A percentile compares a stretch with the other conserved stretches of the same genome.
Conservation (phyloP, 2,888 invertebrate species). For the Petrolisthes cinctipes region DNA sequence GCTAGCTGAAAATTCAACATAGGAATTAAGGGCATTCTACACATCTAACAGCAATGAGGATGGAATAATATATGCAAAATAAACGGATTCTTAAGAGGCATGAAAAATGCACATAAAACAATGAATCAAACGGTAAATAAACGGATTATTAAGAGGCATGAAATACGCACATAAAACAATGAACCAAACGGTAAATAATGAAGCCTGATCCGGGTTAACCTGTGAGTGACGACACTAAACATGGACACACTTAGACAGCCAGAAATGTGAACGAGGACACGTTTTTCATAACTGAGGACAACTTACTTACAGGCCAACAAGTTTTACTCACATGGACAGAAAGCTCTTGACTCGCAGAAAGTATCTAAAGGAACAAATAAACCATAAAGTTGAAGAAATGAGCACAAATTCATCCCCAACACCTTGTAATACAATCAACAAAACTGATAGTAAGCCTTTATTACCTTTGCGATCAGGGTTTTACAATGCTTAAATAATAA, state of each 20-base stretch:
- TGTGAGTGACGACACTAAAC: not conserved
- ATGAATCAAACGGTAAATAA: too few relatives aligned
- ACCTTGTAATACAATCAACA: not conserved
- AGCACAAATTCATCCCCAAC: not conserved
- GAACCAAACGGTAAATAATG: too few relatives aligned
- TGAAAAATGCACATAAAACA: too few relatives aligned
- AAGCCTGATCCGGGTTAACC: too few relatives aligned
- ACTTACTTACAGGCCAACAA: slow-evolving; percentile 43
- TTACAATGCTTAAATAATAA: not conserved
- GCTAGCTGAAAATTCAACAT: too few relatives aligned
- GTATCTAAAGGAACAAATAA: slow-evolving; percentile 55
- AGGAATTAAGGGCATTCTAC: too few relatives aligned
- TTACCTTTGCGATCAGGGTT: not conserved
- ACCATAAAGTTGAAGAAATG: slow-evolving; percentile 9
- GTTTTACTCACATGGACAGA: slow-evolving; percentile 58
- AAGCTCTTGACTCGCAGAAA: slow-evolving; percentile 54
- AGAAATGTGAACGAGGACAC: not conserved
- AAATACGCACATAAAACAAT: too few relatives aligned
- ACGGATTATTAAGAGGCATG: too few relatives aligned
- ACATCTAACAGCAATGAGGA: too few relatives aligned
- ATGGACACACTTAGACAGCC: slow-evolving; percentile 9
- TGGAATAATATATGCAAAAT: too few relatives aligned
- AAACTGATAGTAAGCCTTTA: not conserved
- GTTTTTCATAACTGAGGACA: slow-evolving; percentile 25
- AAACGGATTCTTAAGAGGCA: too few relatives aligned